phyloP scores from a whole-genome alignment of 2,113 vertebrate species.

The Ovis canadensis region DNA sequence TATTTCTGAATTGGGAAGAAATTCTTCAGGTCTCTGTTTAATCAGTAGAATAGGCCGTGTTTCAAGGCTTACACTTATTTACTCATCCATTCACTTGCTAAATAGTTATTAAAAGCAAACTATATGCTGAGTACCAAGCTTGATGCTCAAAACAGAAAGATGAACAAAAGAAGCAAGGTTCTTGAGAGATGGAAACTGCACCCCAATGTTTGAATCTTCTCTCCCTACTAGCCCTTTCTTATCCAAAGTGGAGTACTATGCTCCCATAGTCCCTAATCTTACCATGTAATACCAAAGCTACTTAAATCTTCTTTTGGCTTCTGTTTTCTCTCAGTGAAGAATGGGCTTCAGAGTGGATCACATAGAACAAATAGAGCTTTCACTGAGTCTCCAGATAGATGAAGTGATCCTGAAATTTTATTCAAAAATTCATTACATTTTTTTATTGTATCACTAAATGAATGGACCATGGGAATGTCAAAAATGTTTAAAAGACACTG shows the following conservation, averaged over 20 bases:
- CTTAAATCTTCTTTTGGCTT: neutral
- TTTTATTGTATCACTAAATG: neutral
- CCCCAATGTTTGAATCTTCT: neutral
- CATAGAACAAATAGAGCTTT: neutral
- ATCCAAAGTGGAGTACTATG: neutral
- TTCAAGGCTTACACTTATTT: neutral
- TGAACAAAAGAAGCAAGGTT: neutral
- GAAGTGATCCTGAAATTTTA: neutral
- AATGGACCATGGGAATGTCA: neutral
- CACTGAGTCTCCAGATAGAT: neutral
- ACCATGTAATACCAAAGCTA: neutral
- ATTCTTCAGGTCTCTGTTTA: neutral
- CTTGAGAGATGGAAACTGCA: neutral
- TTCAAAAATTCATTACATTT: neutral
- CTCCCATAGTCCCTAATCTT: neutral
- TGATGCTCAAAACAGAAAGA: neutral
- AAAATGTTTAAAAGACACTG: neutral
- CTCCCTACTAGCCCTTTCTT: neutral
- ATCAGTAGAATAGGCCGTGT: neutral
- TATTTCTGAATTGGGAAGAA: neutral
- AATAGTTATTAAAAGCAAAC: neutral
- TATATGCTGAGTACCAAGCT: neutral
- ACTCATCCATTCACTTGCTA: neutral
- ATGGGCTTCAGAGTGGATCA: neutral
- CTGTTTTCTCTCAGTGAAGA: neutral